These are phyloP conservation scores for Pseudopipra pipra DNA, from an alignment of 2,113 vertebrate species.

Conservation along the genomic window DNA sequence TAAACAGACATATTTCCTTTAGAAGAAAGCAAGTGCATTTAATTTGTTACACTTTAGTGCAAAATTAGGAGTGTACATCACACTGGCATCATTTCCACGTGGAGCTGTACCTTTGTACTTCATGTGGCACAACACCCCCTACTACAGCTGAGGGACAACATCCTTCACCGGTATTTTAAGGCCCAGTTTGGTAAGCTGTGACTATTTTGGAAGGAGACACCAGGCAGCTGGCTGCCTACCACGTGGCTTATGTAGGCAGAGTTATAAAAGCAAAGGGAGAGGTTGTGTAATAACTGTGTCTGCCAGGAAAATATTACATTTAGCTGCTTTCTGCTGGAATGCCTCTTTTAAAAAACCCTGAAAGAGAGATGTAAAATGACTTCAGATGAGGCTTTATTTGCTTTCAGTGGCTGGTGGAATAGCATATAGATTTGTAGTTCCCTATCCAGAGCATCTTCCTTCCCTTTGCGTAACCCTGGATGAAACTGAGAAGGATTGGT, in stretches of 20 bases:
- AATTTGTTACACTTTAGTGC: neutral
- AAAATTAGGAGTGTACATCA: neutral
- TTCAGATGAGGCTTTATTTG: neutral
- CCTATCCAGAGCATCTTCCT: neutral
- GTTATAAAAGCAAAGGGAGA: neutral
- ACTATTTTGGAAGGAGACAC: neutral
- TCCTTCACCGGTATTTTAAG: neutral
- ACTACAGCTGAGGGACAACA: neutral
- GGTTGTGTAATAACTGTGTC: neutral
- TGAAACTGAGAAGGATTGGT: neutral
- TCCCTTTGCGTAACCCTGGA: neutral
- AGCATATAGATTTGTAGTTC: neutral
- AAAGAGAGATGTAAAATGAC: neutral
- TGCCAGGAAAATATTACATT: neutral
- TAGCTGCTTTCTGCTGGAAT: neutral
- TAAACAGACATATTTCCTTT: neutral
- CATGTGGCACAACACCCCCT: neutral
- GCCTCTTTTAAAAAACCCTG: neutral
- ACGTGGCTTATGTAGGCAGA: neutral
- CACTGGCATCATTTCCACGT: fast-evolving
- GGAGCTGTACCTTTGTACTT: neutral
- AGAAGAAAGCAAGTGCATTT: neutral
- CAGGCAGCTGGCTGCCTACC: neutral
- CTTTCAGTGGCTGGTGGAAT: neutral
- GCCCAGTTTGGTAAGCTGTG: neutral